Evolutionary conservation across 2,888 invertebrate genomes (phyloP).

Genomic region (Polydrusus pterygomalis): DNA sequence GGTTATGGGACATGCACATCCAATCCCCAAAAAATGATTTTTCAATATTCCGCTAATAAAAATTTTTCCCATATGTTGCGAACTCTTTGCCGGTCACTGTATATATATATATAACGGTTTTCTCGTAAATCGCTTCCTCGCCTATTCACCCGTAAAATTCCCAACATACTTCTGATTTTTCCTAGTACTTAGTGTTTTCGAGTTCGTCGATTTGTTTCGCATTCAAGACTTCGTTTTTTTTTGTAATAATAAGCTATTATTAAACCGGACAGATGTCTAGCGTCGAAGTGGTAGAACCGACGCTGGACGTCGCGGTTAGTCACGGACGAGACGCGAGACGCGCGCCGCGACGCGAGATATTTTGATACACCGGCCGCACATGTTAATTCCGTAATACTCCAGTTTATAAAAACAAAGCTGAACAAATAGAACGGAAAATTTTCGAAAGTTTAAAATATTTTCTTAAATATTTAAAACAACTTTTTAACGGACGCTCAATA

Average conservation of each 20-base stretch:
- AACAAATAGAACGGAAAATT: constrained; percentile 32
- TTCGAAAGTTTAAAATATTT: constrained; percentile 26
- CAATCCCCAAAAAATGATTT: too few relatives aligned
- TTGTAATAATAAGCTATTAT: constrained; percentile 33
- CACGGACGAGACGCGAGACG: constrained; percentile 46
- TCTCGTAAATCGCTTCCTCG: background rate
- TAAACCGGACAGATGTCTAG: constrained; percentile 48
- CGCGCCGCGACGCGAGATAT: constrained; percentile 51
- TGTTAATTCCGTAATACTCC: constrained; percentile 47
- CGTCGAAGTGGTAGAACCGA: constrained; percentile 43
- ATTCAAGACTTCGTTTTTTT: constrained; percentile 8
- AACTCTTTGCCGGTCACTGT: too few relatives aligned
- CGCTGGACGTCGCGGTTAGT: constrained; percentile 51
- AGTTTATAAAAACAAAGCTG: constrained; percentile 46
- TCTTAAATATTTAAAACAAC: background rate
- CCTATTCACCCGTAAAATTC: background rate
- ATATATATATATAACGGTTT: background rate
- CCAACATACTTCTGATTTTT: background rate
- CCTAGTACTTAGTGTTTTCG: constrained; percentile 4
- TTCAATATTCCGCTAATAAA: too few relatives aligned
- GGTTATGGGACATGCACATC: too few relatives aligned
- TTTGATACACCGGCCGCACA: constrained; percentile 40
- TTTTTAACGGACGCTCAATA: background rate
- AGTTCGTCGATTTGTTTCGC: constrained; percentile 13
- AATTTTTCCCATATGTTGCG: too few relatives aligned